Base-by-base conservation (phyloP, 2,888 invertebrate genomes). In the Dryocosmus kuriphilus region DNA sequence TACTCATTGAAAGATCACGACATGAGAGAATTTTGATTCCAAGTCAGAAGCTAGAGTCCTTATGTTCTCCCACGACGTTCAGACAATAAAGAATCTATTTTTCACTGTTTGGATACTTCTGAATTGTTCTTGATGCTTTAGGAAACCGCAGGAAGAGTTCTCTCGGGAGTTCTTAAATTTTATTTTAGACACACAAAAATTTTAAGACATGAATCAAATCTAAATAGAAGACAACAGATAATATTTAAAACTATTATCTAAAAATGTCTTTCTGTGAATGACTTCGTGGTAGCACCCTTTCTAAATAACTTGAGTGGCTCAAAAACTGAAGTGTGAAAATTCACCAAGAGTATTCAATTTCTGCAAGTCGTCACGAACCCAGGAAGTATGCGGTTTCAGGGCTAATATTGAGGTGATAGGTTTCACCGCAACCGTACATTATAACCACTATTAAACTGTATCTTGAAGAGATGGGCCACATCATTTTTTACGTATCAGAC, bases 311-410 rank as follows among this genome's bases (percentile, higher is more conserved):
- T n/a, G n/a, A 51, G 6, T 2, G 46, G 51, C 51, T 71, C 30
- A 32, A 51, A 71, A 71, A 71, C 24, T 41, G n/a, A 71, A 71
- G 51, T 11, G 30, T 19, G 27, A 30, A 51, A 51, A 71, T 24
- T 24, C 27, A 9, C 38, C 27, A 32, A 30, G 46, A 51, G 71
- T 71, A 71, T 71, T 51, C n/a, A 71, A 30, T 71, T 71, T 51
- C 30, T 46, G 51, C 51, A 22, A 30, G 46, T 71, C 46, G 71
- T 71, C 30, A 51, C 30, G 32, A 71, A 71, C 24, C 51, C 71
- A 71, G 71, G 71, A 71, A 71, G 46, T 71, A 30, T 71, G 71
- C 30, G 71, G 71, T 71, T 71, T 71, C 71, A 71, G 30, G 51
- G 51, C 14, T 71, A 51, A 57, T 71, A 71, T 71, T 71, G 71